These are phyloP conservation scores for Rhinogobius similis DNA, from an alignment of 2,113 vertebrate genomes.

Conservation along the genomic window DNA sequence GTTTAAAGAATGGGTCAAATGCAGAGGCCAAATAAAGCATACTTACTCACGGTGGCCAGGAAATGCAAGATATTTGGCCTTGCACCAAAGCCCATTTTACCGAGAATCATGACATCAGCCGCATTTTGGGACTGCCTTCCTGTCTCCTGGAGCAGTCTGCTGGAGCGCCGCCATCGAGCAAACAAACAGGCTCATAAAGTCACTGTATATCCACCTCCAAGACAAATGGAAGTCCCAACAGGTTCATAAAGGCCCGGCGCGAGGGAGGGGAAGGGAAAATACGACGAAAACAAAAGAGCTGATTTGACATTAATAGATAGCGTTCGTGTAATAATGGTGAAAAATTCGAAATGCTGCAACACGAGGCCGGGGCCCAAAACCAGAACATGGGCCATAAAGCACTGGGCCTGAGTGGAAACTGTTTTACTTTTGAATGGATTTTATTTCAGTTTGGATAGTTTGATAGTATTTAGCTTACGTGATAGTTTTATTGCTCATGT, in stretches of 20 bases:
- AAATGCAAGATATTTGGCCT: background rate
- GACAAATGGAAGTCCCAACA: background rate
- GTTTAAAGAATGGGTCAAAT: background rate
- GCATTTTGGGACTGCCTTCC: conserved; percentile 43
- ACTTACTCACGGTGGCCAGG: background rate
- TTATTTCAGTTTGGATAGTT: too few relatives aligned
- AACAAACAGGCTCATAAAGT: conserved; percentile 13
- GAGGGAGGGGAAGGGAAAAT: background rate
- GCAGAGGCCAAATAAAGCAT: background rate
- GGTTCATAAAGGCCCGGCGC: background rate
- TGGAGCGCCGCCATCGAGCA: conserved; percentile 11
- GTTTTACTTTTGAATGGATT: too few relatives aligned
- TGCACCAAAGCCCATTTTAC: conserved; percentile 7
- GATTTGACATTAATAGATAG: background rate
- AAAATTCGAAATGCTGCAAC: too few relatives aligned
- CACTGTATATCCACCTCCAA: background rate
- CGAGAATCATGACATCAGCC: conserved; percentile 33
- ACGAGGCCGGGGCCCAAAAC: too few relatives aligned
- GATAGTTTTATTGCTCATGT: too few relatives aligned
- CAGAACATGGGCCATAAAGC: too few relatives aligned
- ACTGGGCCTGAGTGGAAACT: too few relatives aligned
- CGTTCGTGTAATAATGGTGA: background rate
- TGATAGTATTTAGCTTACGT: too few relatives aligned
- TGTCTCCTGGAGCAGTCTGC: conserved; percentile 44
- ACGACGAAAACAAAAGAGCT: background rate